Evolutionary conservation across 2,113 vertebrate genomes (phyloP), one percentile per base, ranked within the genome.

Genomic region (Otolemur garnettii): DNA sequence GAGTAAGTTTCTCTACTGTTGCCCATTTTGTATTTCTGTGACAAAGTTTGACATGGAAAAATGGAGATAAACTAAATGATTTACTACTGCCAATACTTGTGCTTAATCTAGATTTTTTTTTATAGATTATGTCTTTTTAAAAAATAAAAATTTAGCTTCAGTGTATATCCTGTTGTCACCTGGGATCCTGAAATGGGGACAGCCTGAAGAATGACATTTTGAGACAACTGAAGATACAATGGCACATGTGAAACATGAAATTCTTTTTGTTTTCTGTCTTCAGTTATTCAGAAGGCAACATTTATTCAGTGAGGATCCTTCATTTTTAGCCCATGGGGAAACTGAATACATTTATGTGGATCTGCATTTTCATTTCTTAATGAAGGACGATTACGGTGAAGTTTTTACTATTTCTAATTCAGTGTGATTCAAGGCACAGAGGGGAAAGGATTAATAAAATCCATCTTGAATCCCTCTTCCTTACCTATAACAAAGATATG

Each of bases 351-450:
- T 62, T 45, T 14, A 66, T 57, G 17, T 33, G 22, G 19, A 83
- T 83, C 57, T 87, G 11, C 28, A 80, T 90, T 94, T 93, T 57
- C 38, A 75, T 74, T 87, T 72, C 4, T 94, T 92, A 85, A 62
- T 79, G 55, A 53, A 7, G 78, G 69, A 45, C 83, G 69, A 45
- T 92, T 66, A 86, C 94, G 64, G 38, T 72, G 24, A 71, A 71
- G 6, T 28, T 69, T 96, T 79, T 80, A 84, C 30, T 96, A 92
- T 94, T 98, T 97, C 93, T 69, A 94, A 95, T 97, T 98, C 90
- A 93, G 91, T 97, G 95, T 98, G 93, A 98, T 96, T 98, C 97
- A 98, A 98, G 91, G 86, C 93, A 97, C 96, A 96, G 95, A 97
- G 82, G 90, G 90, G 97, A 93, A 84, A 97, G 38, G 92, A 98